Base-by-base conservation (phyloP, 1,140 invertebrate species). In the Heliconius congener region DNA sequence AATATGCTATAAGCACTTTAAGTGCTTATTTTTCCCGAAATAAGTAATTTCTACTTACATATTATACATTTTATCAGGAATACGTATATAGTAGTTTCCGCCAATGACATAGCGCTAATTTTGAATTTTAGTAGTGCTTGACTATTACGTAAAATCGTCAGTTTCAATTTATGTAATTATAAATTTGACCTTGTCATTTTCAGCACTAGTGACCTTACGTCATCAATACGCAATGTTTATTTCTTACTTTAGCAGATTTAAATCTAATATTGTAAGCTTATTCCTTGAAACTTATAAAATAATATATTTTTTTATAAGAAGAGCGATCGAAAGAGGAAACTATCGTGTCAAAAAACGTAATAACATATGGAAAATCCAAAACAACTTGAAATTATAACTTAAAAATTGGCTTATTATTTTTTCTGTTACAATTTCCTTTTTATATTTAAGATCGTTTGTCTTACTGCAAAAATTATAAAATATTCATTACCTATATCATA, bases 131-230 rank as follows among this genome's bases (percentile, higher is more conserved):
- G 23, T 60, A 2, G 60, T 18, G 37, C 11, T 30, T 19, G 73
- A 76, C n/a, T 71, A 42, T 81, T 81, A 81, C 80, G 80, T 81
- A 81, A 81, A 81, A 27, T 74, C 46, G 34, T 78, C 50, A 77
- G 73, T 60, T 77, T 76, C 52, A 76, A 81, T 84, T 84, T 84
- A 84, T 80, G 71, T 84, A 82, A 82, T 91, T 91, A 90, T 91
- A 88, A 88, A 89, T 88, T 86, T 89, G 90, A 91, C 91, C 89
- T 92, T 91, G 90, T 87, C 82, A 77, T 83, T 88, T 92, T 87
- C 79, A 88, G 84, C 74, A 83, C 83, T 81, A 72, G 75, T 83
- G 83, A 83, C 87, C 90, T 94, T 94, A 91, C 93, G 91, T 93
- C 92, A 91, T 86, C 85, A 82, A 80, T 79, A 80, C 79, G 66